Evolutionary conservation across 92 coral and sea anemone species (phyloP), one percentile per base, ranked within the genome.

Genomic region (Isaurus tuberculatus): DNA sequence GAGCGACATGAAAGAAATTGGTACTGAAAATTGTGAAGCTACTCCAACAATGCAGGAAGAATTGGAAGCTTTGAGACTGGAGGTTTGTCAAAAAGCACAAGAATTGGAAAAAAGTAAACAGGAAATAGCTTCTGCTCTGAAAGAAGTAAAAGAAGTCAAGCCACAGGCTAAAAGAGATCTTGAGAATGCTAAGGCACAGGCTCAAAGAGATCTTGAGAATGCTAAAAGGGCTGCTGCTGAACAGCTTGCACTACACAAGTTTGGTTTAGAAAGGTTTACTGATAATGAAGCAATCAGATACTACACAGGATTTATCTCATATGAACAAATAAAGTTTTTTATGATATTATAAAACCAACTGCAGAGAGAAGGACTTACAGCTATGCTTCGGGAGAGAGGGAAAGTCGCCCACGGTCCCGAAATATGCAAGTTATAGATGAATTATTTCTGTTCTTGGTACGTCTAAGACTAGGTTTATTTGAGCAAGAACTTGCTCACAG

Each of bases 401-500:
- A 34, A 65, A 79, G 87, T 53, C 53, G 80, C 23, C 84, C 89
- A 9, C 67, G 29, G 2, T 32, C 36, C 13, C 25, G 84, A 37
- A 33, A n/a, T 34, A 73, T 85, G 87, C 79, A n/a, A 4, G 9
- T 85, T 4, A 72, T 89, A 26, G 87, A 89, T 85, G 89, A 89
- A 75, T 25, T 89, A 22, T 89, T 80, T 72, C 26, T 89, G 80
- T 85, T 89, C 63, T 60, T 85, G 20, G 89, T 86, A 20, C 69
- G 89, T 30, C 17, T 89, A 2, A 86, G 66, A 65, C 77, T 89
- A 51, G 92, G 92, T 23, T 71, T 85, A n/a, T 75, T 85, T 75
- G 87, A 73, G 51, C 92, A 85, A 32, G 92, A 89, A 44, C 79
- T 88, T 19, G 95, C 92, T n/a, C 84, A 34, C 43, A 44, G 91